phyloP scores from a whole-genome alignment of 2,888 invertebrate species.

The Cerastoderma edule region DNA sequence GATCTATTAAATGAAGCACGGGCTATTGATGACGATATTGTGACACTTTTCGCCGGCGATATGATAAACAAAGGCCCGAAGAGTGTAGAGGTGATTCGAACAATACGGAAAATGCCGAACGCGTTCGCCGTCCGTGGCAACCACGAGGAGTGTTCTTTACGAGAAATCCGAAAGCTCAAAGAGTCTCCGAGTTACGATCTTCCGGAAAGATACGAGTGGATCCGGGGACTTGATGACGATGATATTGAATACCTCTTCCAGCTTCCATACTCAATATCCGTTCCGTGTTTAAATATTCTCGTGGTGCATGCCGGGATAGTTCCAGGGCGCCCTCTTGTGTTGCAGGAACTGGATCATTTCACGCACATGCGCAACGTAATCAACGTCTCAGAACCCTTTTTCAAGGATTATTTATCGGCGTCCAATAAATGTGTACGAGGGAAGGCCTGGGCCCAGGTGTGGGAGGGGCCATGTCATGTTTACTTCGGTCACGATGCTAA shows the following conservation, averaged over 20 bases:
- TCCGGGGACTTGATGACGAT: slow-evolving; percentile 69
- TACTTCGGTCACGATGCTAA: slow-evolving; percentile 84
- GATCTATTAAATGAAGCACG: slow-evolving; percentile 71
- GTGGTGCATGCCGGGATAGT: slow-evolving; percentile 83
- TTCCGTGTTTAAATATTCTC: slow-evolving; percentile 77
- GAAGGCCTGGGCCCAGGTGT: slow-evolving; percentile 79
- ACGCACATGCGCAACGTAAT: slow-evolving; percentile 81
- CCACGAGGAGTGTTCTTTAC: slow-evolving; percentile 80
- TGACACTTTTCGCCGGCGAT: slow-evolving; percentile 81
- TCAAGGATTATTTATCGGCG: slow-evolving; percentile 60
- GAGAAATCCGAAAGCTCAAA: slow-evolving; percentile 61
- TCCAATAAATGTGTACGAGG: slow-evolving; percentile 68
- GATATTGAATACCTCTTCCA: slow-evolving; percentile 78
- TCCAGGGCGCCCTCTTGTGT: slow-evolving; percentile 74
- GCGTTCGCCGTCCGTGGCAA: slow-evolving; percentile 80
- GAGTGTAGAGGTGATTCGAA: slow-evolving; percentile 74
- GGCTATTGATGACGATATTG: slow-evolving; percentile 49
- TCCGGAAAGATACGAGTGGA: slow-evolving; percentile 76
- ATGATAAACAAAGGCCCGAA: slow-evolving; percentile 83
- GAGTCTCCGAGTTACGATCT: slow-evolving; percentile 54
- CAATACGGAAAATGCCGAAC: slow-evolving; percentile 57
- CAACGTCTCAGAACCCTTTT: slow-evolving; percentile 47
- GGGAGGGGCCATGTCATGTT: slow-evolving; percentile 83
- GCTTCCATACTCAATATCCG: slow-evolving; percentile 81
- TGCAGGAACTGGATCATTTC: slow-evolving; percentile 74